phyloP scores from a whole-genome alignment of 2,888 invertebrate genomes.

The Chrysina gloriosa region DNA sequence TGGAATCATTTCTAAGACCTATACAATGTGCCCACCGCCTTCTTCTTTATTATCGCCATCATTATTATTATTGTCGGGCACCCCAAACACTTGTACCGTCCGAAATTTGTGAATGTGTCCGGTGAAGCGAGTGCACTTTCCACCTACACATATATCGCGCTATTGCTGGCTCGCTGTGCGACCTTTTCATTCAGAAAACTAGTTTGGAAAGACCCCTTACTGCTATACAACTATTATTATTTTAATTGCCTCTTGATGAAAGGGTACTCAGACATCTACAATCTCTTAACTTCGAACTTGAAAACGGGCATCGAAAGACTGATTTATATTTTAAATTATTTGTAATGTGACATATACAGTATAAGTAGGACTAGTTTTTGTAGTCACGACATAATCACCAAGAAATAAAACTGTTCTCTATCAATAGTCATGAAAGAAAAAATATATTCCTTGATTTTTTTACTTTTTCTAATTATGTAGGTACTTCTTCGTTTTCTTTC shows the following conservation, averaged over 20 bases:
- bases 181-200: slow-evolving; percentile 32
- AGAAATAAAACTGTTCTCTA: too few relatives aligned
- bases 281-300: slow-evolving; percentile 21
- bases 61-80: slow-evolving; percentile 39
- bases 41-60: slow-evolving; percentile 18
- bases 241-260: slow-evolving; percentile 36
- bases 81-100: slow-evolving; percentile 51
- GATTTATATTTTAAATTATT: neutral
- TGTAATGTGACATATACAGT: neutral
- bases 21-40: slow-evolving; percentile 14
- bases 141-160: slow-evolving; percentile 54
- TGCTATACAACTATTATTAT: slow-evolving; percentile 29
- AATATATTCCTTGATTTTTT: too few relatives aligned
- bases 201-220: slow-evolving; percentile 18
- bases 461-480: too few relatives aligned
- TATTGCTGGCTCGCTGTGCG: slow-evolving; percentile 37
- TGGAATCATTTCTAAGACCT: slow-evolving; percentile 16
- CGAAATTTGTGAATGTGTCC: slow-evolving; percentile 56
- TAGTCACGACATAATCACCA: too few relatives aligned
- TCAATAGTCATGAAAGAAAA: too few relatives aligned
- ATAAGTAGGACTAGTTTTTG: too few relatives aligned
- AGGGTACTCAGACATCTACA: slow-evolving; percentile 2
- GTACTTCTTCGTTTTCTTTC: too few relatives aligned
- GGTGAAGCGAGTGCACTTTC: slow-evolving; percentile 60
- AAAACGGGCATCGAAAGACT: neutral